phyloP scores from a whole-genome alignment of 2,797 vertebrate genomes.

The Crenichthys baileyi region DNA sequence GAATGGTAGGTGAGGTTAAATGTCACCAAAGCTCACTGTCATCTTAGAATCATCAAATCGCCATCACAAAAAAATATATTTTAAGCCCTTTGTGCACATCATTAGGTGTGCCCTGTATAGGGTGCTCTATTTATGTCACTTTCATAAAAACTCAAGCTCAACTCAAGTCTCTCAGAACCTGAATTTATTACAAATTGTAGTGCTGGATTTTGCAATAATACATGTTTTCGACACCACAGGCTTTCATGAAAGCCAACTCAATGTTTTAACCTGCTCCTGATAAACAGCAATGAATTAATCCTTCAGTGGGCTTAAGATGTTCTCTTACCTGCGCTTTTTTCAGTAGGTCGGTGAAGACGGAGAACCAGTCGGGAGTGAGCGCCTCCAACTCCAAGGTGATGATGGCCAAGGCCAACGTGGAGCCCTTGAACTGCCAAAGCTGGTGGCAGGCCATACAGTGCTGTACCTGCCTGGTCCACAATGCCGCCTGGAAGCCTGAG shows the following conservation, averaged over 20 bases:
- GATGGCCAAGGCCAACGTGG: slow-evolving; percentile 96
- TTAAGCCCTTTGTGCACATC: not conserved
- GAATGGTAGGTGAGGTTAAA: too few species aligned
- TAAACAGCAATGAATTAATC: not conserved
- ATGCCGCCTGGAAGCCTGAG: slow-evolving; percentile 88
- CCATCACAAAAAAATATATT: too few species aligned
- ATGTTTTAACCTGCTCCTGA: not conserved
- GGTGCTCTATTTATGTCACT: not conserved
- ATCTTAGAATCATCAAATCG: too few species aligned
- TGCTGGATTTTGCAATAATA: not conserved
- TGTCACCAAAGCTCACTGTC: not conserved
- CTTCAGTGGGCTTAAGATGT: not conserved
- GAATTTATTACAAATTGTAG: not conserved
- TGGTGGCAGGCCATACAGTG: slow-evolving; percentile 99
- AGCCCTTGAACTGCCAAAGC: slow-evolving; percentile 96
- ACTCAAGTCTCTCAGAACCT: not conserved
- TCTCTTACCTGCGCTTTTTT: slow-evolving; percentile 90
- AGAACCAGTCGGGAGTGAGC: slow-evolving; percentile 87
- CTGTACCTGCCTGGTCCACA: slow-evolving; percentile 98
- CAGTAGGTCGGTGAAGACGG: slow-evolving; percentile 90
- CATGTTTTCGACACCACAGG: not conserved
- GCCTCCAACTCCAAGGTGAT: slow-evolving; percentile 97
- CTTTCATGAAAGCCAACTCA: not conserved
- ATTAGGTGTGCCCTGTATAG: not conserved
- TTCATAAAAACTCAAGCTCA: not conserved